Base-by-base conservation (phyloP, 1,140 invertebrate genomes). In the Potamilus streckersoni region DNA sequence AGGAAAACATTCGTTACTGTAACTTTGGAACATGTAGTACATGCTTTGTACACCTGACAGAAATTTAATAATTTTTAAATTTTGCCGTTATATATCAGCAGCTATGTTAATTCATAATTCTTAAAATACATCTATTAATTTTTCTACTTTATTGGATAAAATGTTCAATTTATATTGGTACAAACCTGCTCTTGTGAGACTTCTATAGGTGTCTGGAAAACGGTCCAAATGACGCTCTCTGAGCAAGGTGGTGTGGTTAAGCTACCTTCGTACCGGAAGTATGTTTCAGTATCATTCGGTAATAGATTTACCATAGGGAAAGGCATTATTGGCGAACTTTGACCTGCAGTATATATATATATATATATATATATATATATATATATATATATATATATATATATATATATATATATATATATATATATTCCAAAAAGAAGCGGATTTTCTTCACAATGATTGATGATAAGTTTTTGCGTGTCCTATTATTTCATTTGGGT, bases 201-300 rank as follows among this genome's bases (percentile, higher is more conserved):
- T 2, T 91, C 88, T 19, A 93, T 85, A 38, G 92, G 91, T 62
- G 92, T 89, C 2, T 91, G 90, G 64, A 95, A 91, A 4, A 95
- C 89, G 8, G 93, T 93, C 94, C 94, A 95, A 2, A 92, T 91
- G 2, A 95, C 94, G 19, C 91, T 90, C 85, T 95, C 94, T 49
- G 91, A 91, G 78, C 94, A 95, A 6, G 88, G 90, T 3, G 94
- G 94, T 2, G 94, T 95, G 11, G 94, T 95, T 64, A 95, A 87
- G 0, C 94, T 95, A 5, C 94, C 94, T 2, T 90, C 75, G 82
- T 95, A 95, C 8, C 92, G 90, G 84, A 92, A 95, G 85, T 80
- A 88, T 15, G 68, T 69, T 19, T 75, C 75, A 14, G 74, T 31
- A 31, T 81, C 73, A 23, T 59, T 27, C 0, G 84, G 83, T 16